phyloP scores from a whole-genome alignment of 2,888 invertebrate species.

The Perizoma flavofasciatum region DNA sequence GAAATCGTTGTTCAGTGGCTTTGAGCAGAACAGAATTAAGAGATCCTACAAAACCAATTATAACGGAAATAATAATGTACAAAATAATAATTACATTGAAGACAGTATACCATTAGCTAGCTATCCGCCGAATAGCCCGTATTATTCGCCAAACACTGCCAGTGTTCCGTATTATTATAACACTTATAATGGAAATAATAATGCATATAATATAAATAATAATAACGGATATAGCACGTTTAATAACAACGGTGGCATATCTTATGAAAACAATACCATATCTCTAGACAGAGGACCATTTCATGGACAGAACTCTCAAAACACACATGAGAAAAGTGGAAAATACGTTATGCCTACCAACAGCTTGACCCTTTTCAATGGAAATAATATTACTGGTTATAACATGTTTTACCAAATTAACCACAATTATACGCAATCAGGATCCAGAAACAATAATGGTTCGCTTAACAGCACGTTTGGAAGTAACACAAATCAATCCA shows the following conservation, averaged over 20 bases:
- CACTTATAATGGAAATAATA: conserved; percentile 14
- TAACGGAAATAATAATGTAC: conserved; percentile 7
- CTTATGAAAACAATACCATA: no score
- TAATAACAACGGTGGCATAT: not conserved
- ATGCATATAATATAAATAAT: conserved; percentile 19
- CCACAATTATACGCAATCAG: no score
- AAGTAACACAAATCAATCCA: not conserved
- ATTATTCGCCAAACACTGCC: conserved; percentile 20
- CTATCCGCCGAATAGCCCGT: conserved; percentile 16
- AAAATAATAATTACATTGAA: conserved; percentile 7
- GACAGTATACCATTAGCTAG: conserved; percentile 13
- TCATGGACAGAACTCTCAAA: not conserved
- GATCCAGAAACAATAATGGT: not conserved
- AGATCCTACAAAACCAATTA: conserved; percentile 2
- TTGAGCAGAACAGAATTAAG: not conserved
- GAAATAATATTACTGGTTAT: not conserved
- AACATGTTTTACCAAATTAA: no score
- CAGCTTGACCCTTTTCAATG: not conserved
- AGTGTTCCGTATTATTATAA: conserved; percentile 15
- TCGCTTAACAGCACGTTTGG: not conserved
- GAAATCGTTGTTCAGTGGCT: conserved; percentile 10
- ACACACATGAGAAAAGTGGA: not conserved
- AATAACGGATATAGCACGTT: conserved; percentile 6
- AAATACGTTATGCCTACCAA: not conserved
- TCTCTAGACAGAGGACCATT: not conserved